Conservation (phyloP, 2,888 invertebrate species). For the Spodoptera exigua region DNA sequence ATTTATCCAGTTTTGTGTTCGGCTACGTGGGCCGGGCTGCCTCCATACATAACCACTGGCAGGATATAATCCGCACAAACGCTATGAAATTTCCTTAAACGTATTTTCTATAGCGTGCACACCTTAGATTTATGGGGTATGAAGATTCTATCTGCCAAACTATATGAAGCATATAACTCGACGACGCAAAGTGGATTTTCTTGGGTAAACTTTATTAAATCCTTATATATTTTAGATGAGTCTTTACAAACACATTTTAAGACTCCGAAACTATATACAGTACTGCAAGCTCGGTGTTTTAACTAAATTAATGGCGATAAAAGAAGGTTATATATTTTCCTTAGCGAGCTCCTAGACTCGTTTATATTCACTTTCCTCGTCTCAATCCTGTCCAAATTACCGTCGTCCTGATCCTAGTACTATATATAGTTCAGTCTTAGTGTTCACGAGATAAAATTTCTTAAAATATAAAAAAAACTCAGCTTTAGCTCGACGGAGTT, state of each 20-base stretch:
- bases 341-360: slow-evolving; percentile 25
- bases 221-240: slow-evolving; percentile 22
- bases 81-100: slow-evolving; percentile 40
- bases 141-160: slow-evolving; percentile 30
- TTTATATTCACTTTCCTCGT: slow-evolving; percentile 40
- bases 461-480: slow-evolving; percentile 46
- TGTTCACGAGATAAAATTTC: slow-evolving; percentile 41
- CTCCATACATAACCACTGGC: slow-evolving; percentile 27
- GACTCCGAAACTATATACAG: slow-evolving; percentile 9
- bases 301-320: slow-evolving; percentile 44
- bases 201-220: slow-evolving; percentile 33
- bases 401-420: slow-evolving; percentile 39
- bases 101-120: slow-evolving; percentile 34
- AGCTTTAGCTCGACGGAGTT: slow-evolving; percentile 47
- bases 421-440: slow-evolving; percentile 43
- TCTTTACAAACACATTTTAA: slow-evolving; percentile 24
- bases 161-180: slow-evolving; percentile 27
- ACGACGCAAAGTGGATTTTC: slow-evolving; percentile 16
- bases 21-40: slow-evolving; percentile 16
- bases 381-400: slow-evolving; percentile 58
- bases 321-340: slow-evolving; percentile 37
- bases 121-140: slow-evolving; percentile 43
- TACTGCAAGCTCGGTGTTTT: slow-evolving; percentile 17
- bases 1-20: slow-evolving; percentile 25
- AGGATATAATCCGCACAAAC: slow-evolving; percentile 38